Conservation (phyloP, 2,797 vertebrate genomes). For the Lerista edwardsae region DNA sequence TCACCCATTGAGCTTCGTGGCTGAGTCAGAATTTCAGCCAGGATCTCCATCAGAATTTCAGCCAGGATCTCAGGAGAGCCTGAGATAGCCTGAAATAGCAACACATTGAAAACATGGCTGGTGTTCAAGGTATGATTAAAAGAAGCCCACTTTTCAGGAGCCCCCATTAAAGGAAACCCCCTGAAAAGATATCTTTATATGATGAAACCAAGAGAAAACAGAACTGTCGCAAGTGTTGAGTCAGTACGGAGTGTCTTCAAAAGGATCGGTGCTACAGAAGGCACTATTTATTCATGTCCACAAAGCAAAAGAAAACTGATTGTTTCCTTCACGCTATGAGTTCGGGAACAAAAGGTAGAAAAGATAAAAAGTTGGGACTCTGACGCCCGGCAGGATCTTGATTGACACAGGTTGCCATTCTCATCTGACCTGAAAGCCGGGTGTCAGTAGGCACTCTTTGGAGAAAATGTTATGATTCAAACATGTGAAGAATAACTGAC, state of each 20-base stretch:
- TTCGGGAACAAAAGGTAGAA: background rate
- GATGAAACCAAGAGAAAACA: conserved; percentile 24
- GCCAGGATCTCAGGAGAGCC: no score
- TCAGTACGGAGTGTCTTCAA: conserved; percentile 36
- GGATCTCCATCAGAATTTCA: no score
- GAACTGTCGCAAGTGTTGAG: conserved; percentile 16
- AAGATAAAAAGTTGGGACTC: conserved; percentile 10
- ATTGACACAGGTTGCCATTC: background rate
- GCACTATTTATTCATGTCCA: conserved; percentile 19
- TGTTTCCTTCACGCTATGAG: background rate
- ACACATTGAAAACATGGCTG: no score
- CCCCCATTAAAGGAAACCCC: background rate
- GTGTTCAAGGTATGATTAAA: background rate
- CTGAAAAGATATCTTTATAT: conserved; percentile 26
- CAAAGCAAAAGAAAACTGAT: background rate
- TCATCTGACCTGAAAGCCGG: conserved; percentile 38
- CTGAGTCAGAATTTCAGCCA: no score
- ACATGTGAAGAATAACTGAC: conserved; percentile 1
- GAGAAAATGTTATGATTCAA: conserved; percentile 21
- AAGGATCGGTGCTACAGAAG: conserved; percentile 18
- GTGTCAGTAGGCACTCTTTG: background rate
- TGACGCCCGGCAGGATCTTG: conserved; percentile 4
- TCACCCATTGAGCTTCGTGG: no score
- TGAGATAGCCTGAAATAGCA: no score
- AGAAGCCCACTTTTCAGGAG: conserved; percentile 1